Evolutionary conservation across 2,888 invertebrate species (phyloP).

Genomic region (Empis livida): DNA sequence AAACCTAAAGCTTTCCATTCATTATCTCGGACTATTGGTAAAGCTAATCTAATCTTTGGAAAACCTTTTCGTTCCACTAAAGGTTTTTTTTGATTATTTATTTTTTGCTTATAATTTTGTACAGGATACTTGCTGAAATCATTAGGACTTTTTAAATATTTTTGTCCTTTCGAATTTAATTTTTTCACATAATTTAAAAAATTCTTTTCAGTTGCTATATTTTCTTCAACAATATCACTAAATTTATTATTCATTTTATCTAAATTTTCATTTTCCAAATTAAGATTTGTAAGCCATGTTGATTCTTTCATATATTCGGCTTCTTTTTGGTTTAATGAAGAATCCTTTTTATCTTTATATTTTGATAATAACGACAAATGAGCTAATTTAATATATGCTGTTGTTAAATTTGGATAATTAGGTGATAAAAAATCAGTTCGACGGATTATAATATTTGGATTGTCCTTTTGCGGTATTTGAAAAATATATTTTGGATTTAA

Average conservation of each 20-base stretch:
- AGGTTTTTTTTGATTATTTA: background rate
- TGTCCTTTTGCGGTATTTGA: constrained; percentile 18
- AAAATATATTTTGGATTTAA: constrained; percentile 25
- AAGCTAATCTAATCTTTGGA: background rate
- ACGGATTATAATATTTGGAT: constrained; percentile 17
- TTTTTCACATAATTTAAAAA: constrained; percentile 14
- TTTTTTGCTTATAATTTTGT: background rate
- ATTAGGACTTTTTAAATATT: background rate
- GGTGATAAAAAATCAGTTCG: constrained; percentile 26
- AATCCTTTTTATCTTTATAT: background rate
- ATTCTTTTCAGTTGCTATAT: constrained; percentile 16
- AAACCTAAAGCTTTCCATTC: constrained; percentile 26
- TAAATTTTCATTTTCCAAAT: background rate
- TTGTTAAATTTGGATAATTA: constrained; percentile 28
- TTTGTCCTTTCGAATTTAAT: constrained; percentile 10
- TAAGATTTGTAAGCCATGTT: background rate
- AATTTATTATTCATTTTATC: background rate
- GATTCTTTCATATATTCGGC: background rate
- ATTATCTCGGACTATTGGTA: constrained; percentile 6
- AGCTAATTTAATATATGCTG: constrained; percentile 14
- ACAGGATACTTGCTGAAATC: background rate
- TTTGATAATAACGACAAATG: constrained; percentile 1
- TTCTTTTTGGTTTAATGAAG: background rate
- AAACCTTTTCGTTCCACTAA: background rate
- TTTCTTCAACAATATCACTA: constrained; percentile 10